phyloP scores from a whole-genome alignment of 2,888 invertebrate species.

The Microchrysa polita region DNA sequence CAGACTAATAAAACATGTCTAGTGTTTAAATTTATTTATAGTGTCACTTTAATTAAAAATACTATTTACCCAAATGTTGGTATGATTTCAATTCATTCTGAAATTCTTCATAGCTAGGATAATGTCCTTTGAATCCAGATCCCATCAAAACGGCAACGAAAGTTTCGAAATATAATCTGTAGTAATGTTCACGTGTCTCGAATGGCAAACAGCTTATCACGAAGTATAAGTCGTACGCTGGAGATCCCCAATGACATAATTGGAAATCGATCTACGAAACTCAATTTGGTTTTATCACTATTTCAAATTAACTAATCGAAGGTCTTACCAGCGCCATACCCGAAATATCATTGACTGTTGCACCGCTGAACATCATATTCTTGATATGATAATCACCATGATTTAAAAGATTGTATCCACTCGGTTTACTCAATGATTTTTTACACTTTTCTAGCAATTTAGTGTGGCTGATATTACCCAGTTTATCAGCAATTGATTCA shows the following conservation, averaged over 20 bases:
- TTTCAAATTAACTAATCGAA: too few species aligned
- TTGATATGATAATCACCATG: constrained; percentile 36
- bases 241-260: constrained; percentile 26
- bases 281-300: too few species aligned
- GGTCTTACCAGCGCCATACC: constrained; percentile 17
- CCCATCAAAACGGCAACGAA: constrained; percentile 9
- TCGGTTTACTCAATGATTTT: background rate
- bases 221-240: constrained; percentile 25
- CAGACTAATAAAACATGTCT: too few species aligned
- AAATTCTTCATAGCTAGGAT: constrained; percentile 12
- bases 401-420: constrained; percentile 8
- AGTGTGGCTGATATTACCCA: background rate
- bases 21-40: too few species aligned
- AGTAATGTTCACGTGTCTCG: background rate
- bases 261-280: constrained; percentile 25
- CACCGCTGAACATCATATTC: constrained; percentile 29
- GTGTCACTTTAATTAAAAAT: too few species aligned
- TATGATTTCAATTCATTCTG: constrained; percentile 1
- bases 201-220: background rate
- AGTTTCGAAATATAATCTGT: background rate
- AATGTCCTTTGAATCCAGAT: constrained; percentile 18
- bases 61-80: too few species aligned
- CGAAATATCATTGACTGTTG: background rate
- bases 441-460: constrained; percentile 5
- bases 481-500: background rate